Base-by-base conservation (phyloP, 2,888 invertebrate genomes). In the Leptinotarsa rubiginosa region DNA sequence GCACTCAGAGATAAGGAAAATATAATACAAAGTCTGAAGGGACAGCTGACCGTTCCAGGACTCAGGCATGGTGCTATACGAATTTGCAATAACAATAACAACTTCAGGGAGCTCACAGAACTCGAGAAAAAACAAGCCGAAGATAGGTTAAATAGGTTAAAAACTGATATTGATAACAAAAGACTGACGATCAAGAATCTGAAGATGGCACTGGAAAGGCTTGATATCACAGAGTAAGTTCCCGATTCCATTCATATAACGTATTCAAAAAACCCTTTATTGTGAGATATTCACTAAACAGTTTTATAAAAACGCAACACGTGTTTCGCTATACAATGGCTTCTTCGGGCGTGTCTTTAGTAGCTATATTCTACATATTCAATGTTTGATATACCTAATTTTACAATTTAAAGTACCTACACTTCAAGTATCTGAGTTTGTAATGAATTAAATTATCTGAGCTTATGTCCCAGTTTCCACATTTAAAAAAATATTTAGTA, bases 201-300 rank as follows among this genome's bases (percentile, higher is more conserved):
- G 49, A 93, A 95, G 85, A 90, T 93, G 78, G 92, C 95, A 0
- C 89, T 96, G 25, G 95, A 96, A 82, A 92, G 94, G 82, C 91
- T 96, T 15, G 96, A 96, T 84, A 95, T 96, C 65, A 95, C 96
- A 47, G 96, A 96, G 96, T 96, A 88, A 93, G 94, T 89, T 73
- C 0, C 13, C 3, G 18, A 50, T 50, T 31, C 1, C 7, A 31
- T 31, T 31, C 7, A 31, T 31, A 31, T 31, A 31, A 31, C 7
- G 31, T 31, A 31, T 31, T 31, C 7, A n/a, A n/a, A n/a, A n/a
- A n/a, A n/a, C n/a, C n/a, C n/a, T n/a, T n/a, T n/a, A n/a, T n/a
- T n/a, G n/a, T n/a, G n/a, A n/a, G n/a, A n/a, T n/a, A n/a, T n/a
- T n/a, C n/a, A n/a, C n/a, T n/a, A n/a, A n/a, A n/a, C n/a, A n/a